A percentile compares a stretch with the other conserved stretches of the same genome.
Conservation (phyloP, 1,140 invertebrate genomes). For the Drosophila truncata region DNA sequence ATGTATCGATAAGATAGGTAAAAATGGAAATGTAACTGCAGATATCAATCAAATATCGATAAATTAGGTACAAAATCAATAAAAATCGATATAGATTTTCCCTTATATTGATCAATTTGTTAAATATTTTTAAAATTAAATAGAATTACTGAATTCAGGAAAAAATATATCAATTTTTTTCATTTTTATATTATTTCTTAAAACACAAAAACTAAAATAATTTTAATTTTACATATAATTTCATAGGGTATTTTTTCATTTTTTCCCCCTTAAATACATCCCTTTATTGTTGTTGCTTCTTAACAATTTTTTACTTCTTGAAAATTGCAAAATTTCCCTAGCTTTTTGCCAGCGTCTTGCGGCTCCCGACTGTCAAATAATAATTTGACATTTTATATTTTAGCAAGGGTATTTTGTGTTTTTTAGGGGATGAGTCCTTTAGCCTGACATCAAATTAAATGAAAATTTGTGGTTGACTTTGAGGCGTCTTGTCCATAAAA, state of each 20-base stretch:
- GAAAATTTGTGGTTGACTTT: conserved; percentile 55
- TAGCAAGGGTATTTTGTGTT: conserved; percentile 1
- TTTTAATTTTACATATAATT: no score
- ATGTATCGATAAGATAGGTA: background rate
- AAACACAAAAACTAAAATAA: no score
- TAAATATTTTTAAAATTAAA: no score
- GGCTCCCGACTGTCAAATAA: conserved; percentile 47
- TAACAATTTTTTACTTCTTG: conserved; percentile 37
- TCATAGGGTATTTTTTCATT: background rate
- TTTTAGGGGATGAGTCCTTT: background rate
- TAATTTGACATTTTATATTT: conserved; percentile 50
- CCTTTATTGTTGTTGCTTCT: conserved; percentile 16
- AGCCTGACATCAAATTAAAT: conserved; percentile 47
- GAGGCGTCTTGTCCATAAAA: conserved; percentile 20
- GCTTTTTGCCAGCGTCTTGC: conserved; percentile 23
- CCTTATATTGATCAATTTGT: background rate
- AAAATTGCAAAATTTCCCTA: conserved; percentile 40
- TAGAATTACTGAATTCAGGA: no score
- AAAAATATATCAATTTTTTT: no score
- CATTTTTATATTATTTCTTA: no score
- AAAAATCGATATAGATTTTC: background rate
- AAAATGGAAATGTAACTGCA: rapidly evolving
- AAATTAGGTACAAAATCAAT: background rate
- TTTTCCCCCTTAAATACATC: background rate
- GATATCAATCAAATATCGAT: background rate